A percentile compares a stretch with the other conserved stretches of the same genome.
Evolutionary conservation across 37 sponge, comb jelly and placozoan species (phyloP).

Genomic region (Halisarca cf. caerulea): DNA sequence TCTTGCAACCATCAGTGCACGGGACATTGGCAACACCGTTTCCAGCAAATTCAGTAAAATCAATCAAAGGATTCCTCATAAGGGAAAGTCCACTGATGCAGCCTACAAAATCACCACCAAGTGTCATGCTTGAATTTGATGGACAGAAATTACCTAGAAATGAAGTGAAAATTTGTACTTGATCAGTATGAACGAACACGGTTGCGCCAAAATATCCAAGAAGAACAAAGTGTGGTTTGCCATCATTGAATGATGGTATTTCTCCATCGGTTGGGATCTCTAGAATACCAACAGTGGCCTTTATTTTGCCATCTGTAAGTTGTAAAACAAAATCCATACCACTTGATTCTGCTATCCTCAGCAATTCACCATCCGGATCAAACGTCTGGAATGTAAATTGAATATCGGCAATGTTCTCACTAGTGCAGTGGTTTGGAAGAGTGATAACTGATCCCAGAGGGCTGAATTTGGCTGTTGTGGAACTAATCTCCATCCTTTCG

Average conservation of each 20-base stretch:
- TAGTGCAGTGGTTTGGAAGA: neutral
- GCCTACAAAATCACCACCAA: slow-evolving; percentile 11
- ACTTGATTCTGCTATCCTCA: neutral
- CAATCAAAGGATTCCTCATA: neutral
- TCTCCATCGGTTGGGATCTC: no score
- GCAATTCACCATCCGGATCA: neutral
- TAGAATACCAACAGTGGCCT: neutral
- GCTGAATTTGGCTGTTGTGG: neutral
- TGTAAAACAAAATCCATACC: neutral
- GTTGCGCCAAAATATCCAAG: no score
- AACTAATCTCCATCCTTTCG: neutral
- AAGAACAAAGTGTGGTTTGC: neutral
- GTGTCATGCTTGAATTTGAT: neutral
- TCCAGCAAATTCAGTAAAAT: neutral
- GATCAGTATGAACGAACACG: no score
- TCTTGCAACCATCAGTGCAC: neutral
- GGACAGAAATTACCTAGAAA: no score
- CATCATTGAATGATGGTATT: neutral
- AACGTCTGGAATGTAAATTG: neutral
- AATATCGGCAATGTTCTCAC: neutral
- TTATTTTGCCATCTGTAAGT: neutral
- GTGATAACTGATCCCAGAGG: neutral
- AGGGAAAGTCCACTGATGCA: neutral
- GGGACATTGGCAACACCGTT: neutral
- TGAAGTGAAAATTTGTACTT: no score